A percentile compares a stretch with the other conserved stretches of the same genome.
Conservation (phyloP, 2,888 invertebrate genomes). For the Parthenolecanium corni region DNA sequence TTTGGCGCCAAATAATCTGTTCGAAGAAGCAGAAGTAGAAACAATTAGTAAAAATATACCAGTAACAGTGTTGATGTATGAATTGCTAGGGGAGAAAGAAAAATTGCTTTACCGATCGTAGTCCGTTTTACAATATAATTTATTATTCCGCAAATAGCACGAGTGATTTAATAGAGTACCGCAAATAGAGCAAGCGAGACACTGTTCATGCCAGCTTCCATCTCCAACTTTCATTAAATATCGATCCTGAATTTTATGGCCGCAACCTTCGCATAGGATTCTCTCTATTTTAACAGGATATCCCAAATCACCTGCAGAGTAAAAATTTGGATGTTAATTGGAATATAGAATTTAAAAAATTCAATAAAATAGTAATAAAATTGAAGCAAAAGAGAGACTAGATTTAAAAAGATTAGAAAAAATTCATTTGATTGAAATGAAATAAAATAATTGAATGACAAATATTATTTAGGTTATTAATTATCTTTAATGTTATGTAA, state of each 20-base stretch:
- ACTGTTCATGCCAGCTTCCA: conserved; percentile 91
- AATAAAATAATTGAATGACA: no score
- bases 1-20: conserved; percentile 85
- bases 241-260: conserved; percentile 85
- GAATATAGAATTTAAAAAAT: background rate
- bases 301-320: conserved; percentile 15
- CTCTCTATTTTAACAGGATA: conserved; percentile 19
- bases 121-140: conserved; percentile 92
- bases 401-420: no score
- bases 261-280: conserved; percentile 73
- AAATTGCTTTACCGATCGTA: conserved; percentile 67
- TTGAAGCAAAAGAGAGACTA: no score
- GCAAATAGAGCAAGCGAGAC: conserved; percentile 90
- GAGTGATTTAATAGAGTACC: conserved; percentile 79
- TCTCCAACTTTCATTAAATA: conserved; percentile 91
- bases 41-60: background rate
- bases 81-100: background rate
- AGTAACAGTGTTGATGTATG: no score
- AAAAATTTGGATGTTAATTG: no score
- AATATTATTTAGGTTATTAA: no score
- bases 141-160: conserved; percentile 87
- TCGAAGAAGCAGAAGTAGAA: conserved; percentile 34
- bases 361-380: background rate
- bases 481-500: no score
- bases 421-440: no score